Base-by-base conservation (phyloP, 2,888 invertebrate genomes). In the Octonoba sinensis region DNA sequence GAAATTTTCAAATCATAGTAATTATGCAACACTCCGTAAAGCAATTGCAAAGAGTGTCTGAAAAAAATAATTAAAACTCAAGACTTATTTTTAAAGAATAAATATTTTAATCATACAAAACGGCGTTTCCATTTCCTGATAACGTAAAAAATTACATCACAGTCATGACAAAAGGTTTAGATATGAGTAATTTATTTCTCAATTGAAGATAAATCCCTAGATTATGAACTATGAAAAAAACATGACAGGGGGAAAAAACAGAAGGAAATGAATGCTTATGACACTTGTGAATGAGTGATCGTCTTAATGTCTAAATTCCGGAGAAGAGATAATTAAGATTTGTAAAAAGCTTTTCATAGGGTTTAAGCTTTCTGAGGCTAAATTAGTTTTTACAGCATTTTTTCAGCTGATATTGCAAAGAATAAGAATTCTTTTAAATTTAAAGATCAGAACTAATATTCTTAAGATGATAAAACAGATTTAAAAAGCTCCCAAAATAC, bases 361-460 rank as follows among this genome's bases (percentile, higher is more conserved):
- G 36, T 27, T 13, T 36, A 36, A 27, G 15, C 16, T 60, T 27
- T 60, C 3, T 27, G 16, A n/a, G 16, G 24, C 15, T 18, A 60
- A 60, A 27, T 60, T 60, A 60, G 60, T 60, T 60, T 60, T 60
- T 60, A 27, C 36, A 60, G 60, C 27, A 60, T n/a, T 60, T 60
- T 60, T n/a, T 60, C 36, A 57, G 57, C 15, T 4, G 36, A 60
- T 60, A 60, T 2, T 16, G 36, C 15, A 36, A 18, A 13, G 24
- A 36, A 60, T 4, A n/a, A 60, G 36, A 60, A 11, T n/a, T 36
- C 60, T 60, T 36, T 60, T 60, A 1, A 13, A 24, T 60, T 60
- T 60, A 16, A 60, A 57, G 54, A 54, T 6, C 18, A 22, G n/a
- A 24, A 12, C 36, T 13, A 27, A 60, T 36, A 8, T 36, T 4